phyloP scores from a whole-genome alignment of 2,797 vertebrate species.

The Chelon auratus region DNA sequence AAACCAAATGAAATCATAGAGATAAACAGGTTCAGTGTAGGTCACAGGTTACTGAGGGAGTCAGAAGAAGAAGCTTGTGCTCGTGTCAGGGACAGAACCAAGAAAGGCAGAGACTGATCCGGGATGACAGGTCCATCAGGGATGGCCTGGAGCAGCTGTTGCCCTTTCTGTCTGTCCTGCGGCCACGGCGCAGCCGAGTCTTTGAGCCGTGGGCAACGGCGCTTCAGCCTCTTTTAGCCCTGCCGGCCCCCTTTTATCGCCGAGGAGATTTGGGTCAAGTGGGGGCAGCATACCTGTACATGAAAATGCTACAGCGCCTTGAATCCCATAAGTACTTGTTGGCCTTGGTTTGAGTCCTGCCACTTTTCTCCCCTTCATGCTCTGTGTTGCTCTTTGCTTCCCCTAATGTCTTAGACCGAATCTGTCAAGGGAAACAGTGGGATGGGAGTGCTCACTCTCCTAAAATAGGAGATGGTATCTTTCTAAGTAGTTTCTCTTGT shows the following conservation, averaged over 20 bases:
- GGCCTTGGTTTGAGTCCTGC: constrained; percentile 26
- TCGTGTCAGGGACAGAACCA: constrained; percentile 16
- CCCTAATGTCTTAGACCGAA: constrained; percentile 52
- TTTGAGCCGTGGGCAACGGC: constrained; percentile 14
- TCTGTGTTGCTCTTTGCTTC: constrained; percentile 35
- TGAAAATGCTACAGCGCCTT: constrained; percentile 11
- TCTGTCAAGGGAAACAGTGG: constrained; percentile 46
- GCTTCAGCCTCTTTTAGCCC: constrained; percentile 23
- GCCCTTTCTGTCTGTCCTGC: constrained; percentile 47
- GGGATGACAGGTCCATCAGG: constrained; percentile 69
- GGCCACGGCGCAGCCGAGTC: constrained; percentile 35
- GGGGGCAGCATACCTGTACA: background rate
- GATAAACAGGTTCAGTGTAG: constrained; percentile 27
- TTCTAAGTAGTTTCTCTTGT: constrained; percentile 79
- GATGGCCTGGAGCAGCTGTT: constrained; percentile 71
- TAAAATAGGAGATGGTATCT: constrained; percentile 71
- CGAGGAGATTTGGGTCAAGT: constrained; percentile 11
- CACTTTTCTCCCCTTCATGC: constrained; percentile 17
- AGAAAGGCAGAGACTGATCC: constrained; percentile 62
- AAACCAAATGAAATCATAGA: no score
- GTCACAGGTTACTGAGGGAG: constrained; percentile 24
- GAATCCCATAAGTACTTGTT: constrained; percentile 24
- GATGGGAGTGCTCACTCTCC: constrained; percentile 52
- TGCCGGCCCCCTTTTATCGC: constrained; percentile 1
- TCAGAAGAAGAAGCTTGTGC: constrained; percentile 28